Percentiles rank a stretch among this genome's conserved stretches.
phyloP scores from a whole-genome alignment of 2,888 invertebrate genomes.

The Drosophila mayaguana region DNA sequence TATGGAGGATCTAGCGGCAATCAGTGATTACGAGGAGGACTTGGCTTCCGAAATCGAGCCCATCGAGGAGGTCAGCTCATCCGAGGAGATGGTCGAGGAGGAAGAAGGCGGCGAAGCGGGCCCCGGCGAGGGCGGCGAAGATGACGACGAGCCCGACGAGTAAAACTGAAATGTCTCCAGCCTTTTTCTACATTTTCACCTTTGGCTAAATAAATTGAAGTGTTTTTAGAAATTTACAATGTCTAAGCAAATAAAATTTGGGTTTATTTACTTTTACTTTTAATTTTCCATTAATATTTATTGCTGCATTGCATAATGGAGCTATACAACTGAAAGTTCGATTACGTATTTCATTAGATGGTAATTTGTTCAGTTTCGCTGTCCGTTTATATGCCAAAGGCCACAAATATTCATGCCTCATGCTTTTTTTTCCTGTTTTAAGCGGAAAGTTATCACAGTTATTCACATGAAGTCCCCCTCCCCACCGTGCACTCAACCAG shows the following conservation, averaged over 20 bases:
- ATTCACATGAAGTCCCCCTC: conserved; percentile 8
- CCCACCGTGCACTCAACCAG: conserved; percentile 21
- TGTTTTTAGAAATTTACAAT: background rate
- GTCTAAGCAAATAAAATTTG: background rate
- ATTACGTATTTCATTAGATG: conserved; percentile 29
- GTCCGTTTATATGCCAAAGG: conserved; percentile 26
- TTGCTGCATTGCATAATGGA: conserved; percentile 16
- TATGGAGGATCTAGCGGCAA: conserved; percentile 63
- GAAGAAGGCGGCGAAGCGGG: conserved; percentile 68
- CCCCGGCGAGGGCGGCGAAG: conserved; percentile 50
- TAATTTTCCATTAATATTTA: background rate
- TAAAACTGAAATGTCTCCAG: background rate
- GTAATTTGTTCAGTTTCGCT: conserved; percentile 14
- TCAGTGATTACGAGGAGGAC: conserved; percentile 81
- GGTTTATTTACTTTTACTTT: background rate
- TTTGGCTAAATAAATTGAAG: conserved; percentile 22
- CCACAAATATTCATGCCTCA: background rate
- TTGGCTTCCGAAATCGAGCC: conserved; percentile 72
- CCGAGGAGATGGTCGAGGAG: conserved; percentile 73
- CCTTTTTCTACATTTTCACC: background rate
- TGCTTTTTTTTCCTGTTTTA: background rate
- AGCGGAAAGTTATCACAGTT: conserved; percentile 25
- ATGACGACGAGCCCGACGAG: conserved; percentile 54
- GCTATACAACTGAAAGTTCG: conserved; percentile 11
- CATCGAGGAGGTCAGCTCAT: conserved; percentile 68